Evolutionary conservation across 2,888 invertebrate genomes (phyloP).

Genomic region (Thecophora atra): DNA sequence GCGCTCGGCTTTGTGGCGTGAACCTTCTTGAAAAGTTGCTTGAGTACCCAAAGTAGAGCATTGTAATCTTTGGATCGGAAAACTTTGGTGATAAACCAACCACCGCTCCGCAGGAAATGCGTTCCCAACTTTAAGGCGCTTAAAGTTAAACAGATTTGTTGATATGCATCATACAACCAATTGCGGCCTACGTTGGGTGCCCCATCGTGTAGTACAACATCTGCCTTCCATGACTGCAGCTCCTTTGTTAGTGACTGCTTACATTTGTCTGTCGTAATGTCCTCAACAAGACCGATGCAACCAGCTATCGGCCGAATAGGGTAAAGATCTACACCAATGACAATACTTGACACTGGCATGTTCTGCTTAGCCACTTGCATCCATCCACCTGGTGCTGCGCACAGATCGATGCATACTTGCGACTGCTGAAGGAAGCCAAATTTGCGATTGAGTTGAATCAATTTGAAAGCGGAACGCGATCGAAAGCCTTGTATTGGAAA

Average conservation of each 20-base stretch:
- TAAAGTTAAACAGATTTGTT: slow-evolving; percentile 91
- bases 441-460: slow-evolving; percentile 96
- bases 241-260: slow-evolving; percentile 81
- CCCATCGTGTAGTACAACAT: slow-evolving; percentile 95
- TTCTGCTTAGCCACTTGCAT: slow-evolving; percentile 98
- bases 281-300: slow-evolving; percentile 88
- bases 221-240: slow-evolving; percentile 95
- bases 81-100: slow-evolving; percentile 98
- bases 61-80: slow-evolving; percentile 98
- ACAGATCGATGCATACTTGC: slow-evolving; percentile 95
- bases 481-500: slow-evolving; percentile 78
- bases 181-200: slow-evolving; percentile 97
- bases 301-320: slow-evolving; percentile 92
- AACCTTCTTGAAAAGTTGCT: slow-evolving; percentile 95
- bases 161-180: slow-evolving; percentile 97
- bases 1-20: slow-evolving; percentile 99
- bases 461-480: slow-evolving; percentile 98
- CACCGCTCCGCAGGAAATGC: slow-evolving; percentile 86
- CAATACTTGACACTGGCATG: slow-evolving; percentile 95
- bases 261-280: slow-evolving; percentile 97
- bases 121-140: slow-evolving; percentile 92
- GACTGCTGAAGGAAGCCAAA: slow-evolving; percentile 96
- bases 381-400: slow-evolving; percentile 99
- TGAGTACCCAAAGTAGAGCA: slow-evolving; percentile 92
- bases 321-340: slow-evolving; percentile 95